Base-by-base conservation (phyloP, 2,797 vertebrate genomes). In the Hybognathus amarus region DNA sequence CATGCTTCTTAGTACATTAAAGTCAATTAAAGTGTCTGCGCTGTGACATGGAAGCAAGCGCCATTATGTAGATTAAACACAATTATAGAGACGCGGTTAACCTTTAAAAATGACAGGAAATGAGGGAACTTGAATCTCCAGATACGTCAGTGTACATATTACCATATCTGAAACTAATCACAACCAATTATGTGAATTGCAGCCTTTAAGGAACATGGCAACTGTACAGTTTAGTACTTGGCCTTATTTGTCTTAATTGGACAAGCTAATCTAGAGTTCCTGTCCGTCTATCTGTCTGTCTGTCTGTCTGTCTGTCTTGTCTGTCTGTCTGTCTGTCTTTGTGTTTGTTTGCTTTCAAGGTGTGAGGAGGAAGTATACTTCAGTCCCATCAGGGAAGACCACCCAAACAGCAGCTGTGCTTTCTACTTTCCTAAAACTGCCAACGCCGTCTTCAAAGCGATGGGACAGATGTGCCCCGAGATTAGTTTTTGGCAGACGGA, bases 321-420 rank as follows among this genome's bases (percentile, higher is more conserved):
- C 12, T 30, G n/a, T 61, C 70, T 76, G 45, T 64, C n/a, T 12
- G 3, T 24, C 59, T 82, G 45, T 38, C 42, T 73, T 71, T 80
- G 66, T 76, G 77, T 67, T n/a, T 83, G 81, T 22, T 70, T 63
- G 38, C 63, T 79, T 67, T 79, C 42, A 83, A 69, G 71, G 54
- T 2, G 11, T 64, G 40, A 61, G n/a, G 24, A 68, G 50, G 76
- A 86, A 74, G 59, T 54, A 45, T 64, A 40, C 50, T 79, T 38
- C 38, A 45, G 42, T 79, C 38, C 56, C 66, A 59, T 42, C 24
- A 64, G 76, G 76, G 47, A 84, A 45, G 82, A 74, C 84, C 84
- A 84, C 84, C 84, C 84, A 80, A 87, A 84, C 82, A 84, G 82
- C 84, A 85, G 82, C 84, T 87, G 87, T 69, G 82, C 66, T 83